Conservation (phyloP, 2,797 vertebrate species). For the Stomatorhinus walkeri region DNA sequence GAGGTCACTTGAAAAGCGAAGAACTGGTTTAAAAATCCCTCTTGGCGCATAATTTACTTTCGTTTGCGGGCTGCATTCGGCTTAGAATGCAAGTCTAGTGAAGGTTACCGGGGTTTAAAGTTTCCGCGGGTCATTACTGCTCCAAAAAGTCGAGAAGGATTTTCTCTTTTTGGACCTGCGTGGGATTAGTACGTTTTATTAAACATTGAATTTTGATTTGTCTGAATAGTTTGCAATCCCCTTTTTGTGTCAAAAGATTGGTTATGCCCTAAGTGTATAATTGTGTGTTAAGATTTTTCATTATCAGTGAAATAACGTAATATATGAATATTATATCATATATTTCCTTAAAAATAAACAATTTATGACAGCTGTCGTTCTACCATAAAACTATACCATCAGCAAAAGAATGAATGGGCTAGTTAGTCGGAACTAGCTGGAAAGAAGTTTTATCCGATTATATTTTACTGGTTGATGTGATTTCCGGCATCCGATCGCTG, state of each 20-base stretch:
- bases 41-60: conserved; percentile 26
- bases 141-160: not conserved
- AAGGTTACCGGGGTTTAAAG: conserved; percentile 32
- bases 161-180: not conserved
- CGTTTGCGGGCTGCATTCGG: conserved; percentile 6
- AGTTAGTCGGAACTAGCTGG: not conserved
- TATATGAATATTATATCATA: no score
- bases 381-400: not conserved
- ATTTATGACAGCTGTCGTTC: not conserved
- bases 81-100: conserved; percentile 21
- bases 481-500: not conserved
- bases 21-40: conserved; percentile 30
- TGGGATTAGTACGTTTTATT: not conserved
- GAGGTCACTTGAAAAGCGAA: conserved; percentile 37
- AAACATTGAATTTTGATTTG: not conserved
- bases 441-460: not conserved
- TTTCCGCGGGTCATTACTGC: conserved; percentile 14
- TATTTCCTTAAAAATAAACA: not conserved
- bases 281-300: not conserved
- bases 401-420: not conserved
- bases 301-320: not conserved
- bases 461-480: not conserved
- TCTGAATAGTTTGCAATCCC: not conserved
- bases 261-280: not conserved
- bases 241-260: not conserved